Percentiles rank a stretch among this genome's conserved stretches.
Evolutionary conservation across 2,888 invertebrate genomes (phyloP).

Genomic region (Bombylius major): DNA sequence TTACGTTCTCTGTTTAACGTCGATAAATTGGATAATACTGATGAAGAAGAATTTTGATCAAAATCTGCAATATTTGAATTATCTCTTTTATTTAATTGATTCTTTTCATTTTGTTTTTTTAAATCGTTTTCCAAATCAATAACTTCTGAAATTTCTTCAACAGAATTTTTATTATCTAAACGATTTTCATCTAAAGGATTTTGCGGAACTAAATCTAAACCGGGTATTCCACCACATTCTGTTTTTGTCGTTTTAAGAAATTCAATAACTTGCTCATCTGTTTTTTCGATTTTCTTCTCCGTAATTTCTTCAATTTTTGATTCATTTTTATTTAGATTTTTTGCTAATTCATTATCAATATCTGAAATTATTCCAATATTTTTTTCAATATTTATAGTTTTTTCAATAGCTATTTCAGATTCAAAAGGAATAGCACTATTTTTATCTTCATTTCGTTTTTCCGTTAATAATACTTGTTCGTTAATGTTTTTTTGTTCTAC

Average conservation of each 20-base stretch:
- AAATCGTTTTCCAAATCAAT: conserved; percentile 13
- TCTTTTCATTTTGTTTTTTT: no score
- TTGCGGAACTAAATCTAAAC: conserved; percentile 51
- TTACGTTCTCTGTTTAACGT: no score
- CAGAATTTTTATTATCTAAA: conserved; percentile 16
- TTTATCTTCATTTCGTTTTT: no score
- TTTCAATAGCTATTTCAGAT: conserved; percentile 21
- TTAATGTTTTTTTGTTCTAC: no score
- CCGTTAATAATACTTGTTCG: no score
- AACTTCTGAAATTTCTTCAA: conserved; percentile 13
- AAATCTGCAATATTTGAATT: no score
- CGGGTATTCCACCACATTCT: conserved; percentile 47
- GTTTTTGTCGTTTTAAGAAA: conserved; percentile 22
- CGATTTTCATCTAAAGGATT: conserved; percentile 30
- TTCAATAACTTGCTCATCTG: conserved; percentile 16
- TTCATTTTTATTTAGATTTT: background rate
- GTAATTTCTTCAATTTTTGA: background rate
- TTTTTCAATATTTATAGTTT: conserved; percentile 18
- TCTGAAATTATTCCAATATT: background rate
- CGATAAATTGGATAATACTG: no score
- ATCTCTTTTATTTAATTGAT: no score
- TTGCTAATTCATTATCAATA: background rate
- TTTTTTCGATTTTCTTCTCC: background rate
- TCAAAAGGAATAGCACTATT: no score
- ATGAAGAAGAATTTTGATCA: no score